These are phyloP conservation scores for Proterorhinus semilunaris DNA, from an alignment of 2,113 vertebrate genomes.

Conservation along the genomic window DNA sequence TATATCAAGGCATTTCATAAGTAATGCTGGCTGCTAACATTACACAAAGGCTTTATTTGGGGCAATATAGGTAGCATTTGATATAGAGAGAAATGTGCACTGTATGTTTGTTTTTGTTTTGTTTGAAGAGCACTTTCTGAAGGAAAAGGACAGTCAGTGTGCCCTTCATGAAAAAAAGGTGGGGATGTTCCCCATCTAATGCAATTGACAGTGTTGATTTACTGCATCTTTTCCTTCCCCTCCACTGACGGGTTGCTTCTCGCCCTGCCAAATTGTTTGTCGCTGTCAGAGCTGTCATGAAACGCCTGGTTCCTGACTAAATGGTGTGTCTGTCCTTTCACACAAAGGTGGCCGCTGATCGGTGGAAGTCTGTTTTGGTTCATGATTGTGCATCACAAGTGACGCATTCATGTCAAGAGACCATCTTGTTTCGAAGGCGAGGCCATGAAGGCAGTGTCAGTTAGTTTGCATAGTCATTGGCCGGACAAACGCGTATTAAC, in stretches of 20 bases:
- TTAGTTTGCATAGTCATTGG: too few species aligned
- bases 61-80: conserved; percentile 59
- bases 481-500: too few species aligned
- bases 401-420: conserved; percentile 69
- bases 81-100: conserved; percentile 10
- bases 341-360: conserved; percentile 84
- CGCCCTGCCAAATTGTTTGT: conserved; percentile 31
- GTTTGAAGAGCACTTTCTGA: conserved; percentile 16
- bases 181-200: conserved; percentile 46
- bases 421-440: conserved; percentile 40
- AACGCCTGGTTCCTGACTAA: conserved; percentile 80
- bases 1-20: conserved; percentile 57
- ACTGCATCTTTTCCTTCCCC: conserved; percentile 20
- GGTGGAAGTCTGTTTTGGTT: conserved; percentile 56
- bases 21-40: conserved; percentile 63
- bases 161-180: conserved; percentile 69
- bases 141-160: conserved; percentile 50
- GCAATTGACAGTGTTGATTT: conserved; percentile 42
- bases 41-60: conserved; percentile 62
- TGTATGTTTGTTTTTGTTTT: conserved; percentile 18
- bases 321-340: conserved; percentile 86
- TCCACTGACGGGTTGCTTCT: conserved; percentile 47
- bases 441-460: conserved; percentile 44
- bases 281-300: conserved; percentile 74
- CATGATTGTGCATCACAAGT: conserved; percentile 15